phyloP scores from a whole-genome alignment of 2,888 invertebrate genomes.

The Sialis fuliginosa region DNA sequence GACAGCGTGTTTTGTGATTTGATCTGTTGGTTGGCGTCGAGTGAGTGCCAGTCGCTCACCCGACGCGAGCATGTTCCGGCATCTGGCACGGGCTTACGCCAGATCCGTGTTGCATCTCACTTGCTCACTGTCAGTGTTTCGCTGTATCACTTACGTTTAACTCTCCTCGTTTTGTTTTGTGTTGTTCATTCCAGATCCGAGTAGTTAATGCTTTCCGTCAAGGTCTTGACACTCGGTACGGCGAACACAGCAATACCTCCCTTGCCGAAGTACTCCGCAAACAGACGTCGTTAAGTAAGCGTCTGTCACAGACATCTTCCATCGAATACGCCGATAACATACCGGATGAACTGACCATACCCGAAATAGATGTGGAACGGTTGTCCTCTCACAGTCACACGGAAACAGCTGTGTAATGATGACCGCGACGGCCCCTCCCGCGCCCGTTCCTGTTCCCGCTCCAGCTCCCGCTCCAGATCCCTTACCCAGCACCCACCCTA shows the following conservation, averaged over 20 bases:
- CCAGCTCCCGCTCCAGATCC: not conserved
- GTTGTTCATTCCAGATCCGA: constrained; percentile 75
- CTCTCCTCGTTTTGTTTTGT: constrained; percentile 30
- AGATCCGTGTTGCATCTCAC: not conserved
- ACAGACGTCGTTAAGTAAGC: constrained; percentile 82
- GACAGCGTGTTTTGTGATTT: no score
- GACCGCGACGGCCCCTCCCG: not conserved
- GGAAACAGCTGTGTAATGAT: constrained; percentile 71
- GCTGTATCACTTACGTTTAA: constrained; percentile 19
- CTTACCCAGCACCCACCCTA: not conserved
- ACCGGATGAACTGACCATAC: constrained; percentile 74
- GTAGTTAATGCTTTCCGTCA: constrained; percentile 99
- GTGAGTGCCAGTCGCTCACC: no score
- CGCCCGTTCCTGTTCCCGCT: not conserved
- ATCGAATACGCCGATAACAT: constrained; percentile 82
- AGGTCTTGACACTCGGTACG: constrained; percentile 89
- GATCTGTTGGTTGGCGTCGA: no score
- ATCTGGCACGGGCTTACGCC: no score
- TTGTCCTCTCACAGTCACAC: constrained; percentile 87
- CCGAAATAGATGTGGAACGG: constrained; percentile 83
- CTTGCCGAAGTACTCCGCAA: constrained; percentile 86
- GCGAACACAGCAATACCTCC: constrained; percentile 83
- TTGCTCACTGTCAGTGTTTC: constrained; percentile 3
- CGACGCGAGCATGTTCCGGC: no score
- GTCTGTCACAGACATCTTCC: constrained; percentile 80